Percentiles rank a stretch among this genome's conserved stretches.
These are phyloP conservation scores for Orussus abietinus DNA, from an alignment of 1,140 invertebrate species.

Conservation along the genomic window DNA sequence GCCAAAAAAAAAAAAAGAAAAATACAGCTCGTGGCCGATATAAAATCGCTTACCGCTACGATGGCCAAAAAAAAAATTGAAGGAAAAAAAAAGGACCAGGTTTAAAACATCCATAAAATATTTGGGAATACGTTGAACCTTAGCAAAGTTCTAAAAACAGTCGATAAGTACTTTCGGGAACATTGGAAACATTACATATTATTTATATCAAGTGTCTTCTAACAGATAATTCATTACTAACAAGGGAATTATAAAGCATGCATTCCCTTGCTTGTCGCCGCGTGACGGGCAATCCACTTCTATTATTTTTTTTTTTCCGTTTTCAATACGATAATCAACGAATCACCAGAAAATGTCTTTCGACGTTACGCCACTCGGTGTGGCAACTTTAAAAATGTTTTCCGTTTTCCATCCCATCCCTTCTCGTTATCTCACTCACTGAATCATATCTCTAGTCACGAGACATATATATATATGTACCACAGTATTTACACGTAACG, in stretches of 20 bases:
- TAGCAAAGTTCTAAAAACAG: slow-evolving; percentile 49
- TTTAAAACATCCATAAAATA: slow-evolving; percentile 13
- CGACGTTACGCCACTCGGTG: no score
- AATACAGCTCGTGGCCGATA: background rate
- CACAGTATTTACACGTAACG: slow-evolving; percentile 31
- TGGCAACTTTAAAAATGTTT: no score
- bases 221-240: slow-evolving; percentile 45
- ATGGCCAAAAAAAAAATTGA: slow-evolving; percentile 12
- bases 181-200: slow-evolving; percentile 50
- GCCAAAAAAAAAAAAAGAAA: slow-evolving; percentile 4
- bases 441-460: slow-evolving; percentile 21
- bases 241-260: slow-evolving; percentile 42
- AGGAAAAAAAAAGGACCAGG: slow-evolving; percentile 2
- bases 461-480: no score
- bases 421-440: background rate
- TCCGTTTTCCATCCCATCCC: no score
- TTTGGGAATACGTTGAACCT: slow-evolving; percentile 34
- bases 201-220: slow-evolving; percentile 44
- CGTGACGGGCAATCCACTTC: slow-evolving; percentile 48
- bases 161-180: slow-evolving; percentile 53
- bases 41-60: slow-evolving; percentile 3
- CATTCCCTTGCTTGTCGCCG: slow-evolving; percentile 40
- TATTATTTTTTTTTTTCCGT: slow-evolving; percentile 25
- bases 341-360: slow-evolving; percentile 28
- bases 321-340: slow-evolving; percentile 26